Conservation (phyloP, 2,888 invertebrate genomes). For the Ormia ochracea region DNA sequence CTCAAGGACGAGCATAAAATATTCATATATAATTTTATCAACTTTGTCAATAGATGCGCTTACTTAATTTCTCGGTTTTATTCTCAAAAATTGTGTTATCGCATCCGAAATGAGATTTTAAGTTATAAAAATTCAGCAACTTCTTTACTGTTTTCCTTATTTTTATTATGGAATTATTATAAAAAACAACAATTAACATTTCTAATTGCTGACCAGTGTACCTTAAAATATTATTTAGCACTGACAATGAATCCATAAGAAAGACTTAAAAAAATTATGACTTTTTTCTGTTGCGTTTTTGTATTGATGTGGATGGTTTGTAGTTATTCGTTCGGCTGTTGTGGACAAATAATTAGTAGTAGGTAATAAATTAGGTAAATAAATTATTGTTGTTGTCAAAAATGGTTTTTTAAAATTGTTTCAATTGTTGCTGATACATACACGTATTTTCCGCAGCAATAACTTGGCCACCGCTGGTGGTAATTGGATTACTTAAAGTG, state of each 20-base stretch:
- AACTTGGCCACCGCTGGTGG: background rate
- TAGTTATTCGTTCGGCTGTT: background rate
- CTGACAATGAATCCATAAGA: background rate
- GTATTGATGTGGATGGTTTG: background rate
- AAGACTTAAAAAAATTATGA: slow-evolving; percentile 28
- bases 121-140: too few species aligned
- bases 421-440: slow-evolving; percentile 65
- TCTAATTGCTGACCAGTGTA: slow-evolving; percentile 35
- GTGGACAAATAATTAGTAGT: background rate
- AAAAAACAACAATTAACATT: too few species aligned
- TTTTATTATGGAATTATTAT: too few species aligned
- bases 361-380: too few species aligned
- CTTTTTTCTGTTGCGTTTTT: slow-evolving; percentile 5
- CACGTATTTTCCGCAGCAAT: slow-evolving; percentile 50
- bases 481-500: slow-evolving; percentile 15
- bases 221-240: background rate
- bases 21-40: too few species aligned
- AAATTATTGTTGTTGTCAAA: slow-evolving; percentile 8
- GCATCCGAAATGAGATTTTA: too few species aligned
- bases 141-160: too few species aligned
- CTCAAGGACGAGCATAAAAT: too few species aligned
- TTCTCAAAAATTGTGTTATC: too few species aligned
- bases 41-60: too few species aligned
- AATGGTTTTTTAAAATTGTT: slow-evolving; percentile 60
- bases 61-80: too few species aligned